phyloP scores from a whole-genome alignment of 2,888 invertebrate species.

The Gnatocerus cornutus region DNA sequence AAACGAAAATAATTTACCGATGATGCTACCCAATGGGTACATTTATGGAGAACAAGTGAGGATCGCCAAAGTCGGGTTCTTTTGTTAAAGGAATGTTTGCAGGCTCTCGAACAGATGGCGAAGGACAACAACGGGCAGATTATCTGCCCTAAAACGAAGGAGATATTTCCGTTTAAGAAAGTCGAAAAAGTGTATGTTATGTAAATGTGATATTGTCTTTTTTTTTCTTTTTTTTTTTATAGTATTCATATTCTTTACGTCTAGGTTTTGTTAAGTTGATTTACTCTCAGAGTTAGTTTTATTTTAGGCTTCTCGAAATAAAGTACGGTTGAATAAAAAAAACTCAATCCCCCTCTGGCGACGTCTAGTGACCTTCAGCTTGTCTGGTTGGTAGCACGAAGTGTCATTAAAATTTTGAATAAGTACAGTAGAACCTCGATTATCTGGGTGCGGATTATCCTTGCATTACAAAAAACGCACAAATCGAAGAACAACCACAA shows the following conservation, averaged over 20 bases:
- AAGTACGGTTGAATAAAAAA: constrained; percentile 7
- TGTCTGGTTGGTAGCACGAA: too few relatives aligned
- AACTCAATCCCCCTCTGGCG: too few relatives aligned
- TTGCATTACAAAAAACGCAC: too few relatives aligned
- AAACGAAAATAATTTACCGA: constrained; percentile 98
- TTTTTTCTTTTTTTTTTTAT: constrained; percentile 7
- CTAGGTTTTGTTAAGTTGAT: constrained; percentile 29
- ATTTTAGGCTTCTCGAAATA: constrained; percentile 32
- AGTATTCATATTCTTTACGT: constrained; percentile 30
- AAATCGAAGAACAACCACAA: too few relatives aligned
- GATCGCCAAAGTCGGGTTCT: background rate
- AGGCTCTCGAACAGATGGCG: constrained; percentile 94
- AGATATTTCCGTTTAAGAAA: constrained; percentile 91
- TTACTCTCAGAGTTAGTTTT: constrained; percentile 24
- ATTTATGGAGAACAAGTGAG: constrained; percentile 93
- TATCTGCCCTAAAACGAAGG: constrained; percentile 95
- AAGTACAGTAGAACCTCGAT: too few relatives aligned
- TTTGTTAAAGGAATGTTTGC: constrained; percentile 56
- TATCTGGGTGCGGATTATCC: too few relatives aligned
- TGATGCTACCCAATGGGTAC: constrained; percentile 99
- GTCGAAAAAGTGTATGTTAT: constrained; percentile 98
- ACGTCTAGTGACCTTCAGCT: background rate
- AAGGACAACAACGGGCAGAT: constrained; percentile 91
- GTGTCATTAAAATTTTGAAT: too few relatives aligned
- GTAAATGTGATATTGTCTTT: constrained; percentile 73